These are phyloP conservation scores for Eremobia ochroleuca DNA, from an alignment of 2,888 invertebrate genomes.

Conservation along the genomic window DNA sequence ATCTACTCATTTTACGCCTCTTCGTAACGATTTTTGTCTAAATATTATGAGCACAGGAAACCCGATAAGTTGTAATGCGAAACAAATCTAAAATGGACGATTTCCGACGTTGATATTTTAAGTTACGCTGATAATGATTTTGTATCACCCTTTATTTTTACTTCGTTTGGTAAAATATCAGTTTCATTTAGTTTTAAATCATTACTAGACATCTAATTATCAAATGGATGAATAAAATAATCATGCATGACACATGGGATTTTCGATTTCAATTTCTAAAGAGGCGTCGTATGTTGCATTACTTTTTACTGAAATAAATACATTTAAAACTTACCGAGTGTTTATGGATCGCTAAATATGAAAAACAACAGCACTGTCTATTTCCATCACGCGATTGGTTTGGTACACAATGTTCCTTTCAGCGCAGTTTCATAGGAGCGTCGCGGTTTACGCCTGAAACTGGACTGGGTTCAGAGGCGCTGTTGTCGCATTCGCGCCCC, in stretches of 20 bases:
- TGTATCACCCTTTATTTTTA: not conserved
- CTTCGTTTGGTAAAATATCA: not conserved
- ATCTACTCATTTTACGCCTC: constrained; percentile 24
- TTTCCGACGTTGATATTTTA: constrained; percentile 16
- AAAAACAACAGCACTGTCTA: constrained; percentile 69
- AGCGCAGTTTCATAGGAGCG: constrained; percentile 65
- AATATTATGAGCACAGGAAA: constrained; percentile 56
- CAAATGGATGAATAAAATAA: not conserved
- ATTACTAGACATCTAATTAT: not conserved
- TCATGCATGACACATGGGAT: not conserved
- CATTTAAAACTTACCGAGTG: constrained; percentile 70
- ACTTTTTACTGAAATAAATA: not conserved
- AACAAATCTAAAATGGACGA: constrained; percentile 49
- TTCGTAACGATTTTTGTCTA: constrained; percentile 23
- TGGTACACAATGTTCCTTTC: constrained; percentile 59
- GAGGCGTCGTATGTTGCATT: not conserved
- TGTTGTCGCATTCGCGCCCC: constrained; percentile 71
- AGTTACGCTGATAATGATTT: constrained; percentile 19
- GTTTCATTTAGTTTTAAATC: not conserved
- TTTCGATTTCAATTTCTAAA: not conserved
- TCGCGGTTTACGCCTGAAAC: constrained; percentile 73
- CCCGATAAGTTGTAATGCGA: constrained; percentile 46
- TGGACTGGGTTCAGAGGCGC: constrained; percentile 75
- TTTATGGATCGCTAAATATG: constrained; percentile 72
- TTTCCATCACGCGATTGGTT: constrained; percentile 76